Percentiles rank a stretch among this genome's conserved stretches.
phyloP scores from a whole-genome alignment of 2,888 invertebrate species.

The Odontocolon sp. region DNA sequence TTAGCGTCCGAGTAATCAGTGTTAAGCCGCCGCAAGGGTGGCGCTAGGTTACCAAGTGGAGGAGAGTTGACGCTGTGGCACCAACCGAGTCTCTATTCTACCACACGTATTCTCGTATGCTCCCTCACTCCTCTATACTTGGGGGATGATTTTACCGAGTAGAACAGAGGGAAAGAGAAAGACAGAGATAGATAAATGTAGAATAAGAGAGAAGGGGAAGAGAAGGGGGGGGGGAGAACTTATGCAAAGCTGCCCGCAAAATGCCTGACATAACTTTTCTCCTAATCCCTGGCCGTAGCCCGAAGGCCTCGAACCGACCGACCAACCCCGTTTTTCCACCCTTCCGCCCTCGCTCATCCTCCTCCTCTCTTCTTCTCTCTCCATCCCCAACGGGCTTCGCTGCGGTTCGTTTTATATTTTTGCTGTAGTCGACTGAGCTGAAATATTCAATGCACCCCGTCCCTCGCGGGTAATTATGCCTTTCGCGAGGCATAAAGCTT shows the following conservation, averaged over 20 bases:
- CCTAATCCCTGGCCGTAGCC: constrained; percentile 72
- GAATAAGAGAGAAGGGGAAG: constrained; percentile 39
- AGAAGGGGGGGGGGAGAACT: constrained; percentile 67
- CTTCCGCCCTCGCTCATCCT: constrained; percentile 41
- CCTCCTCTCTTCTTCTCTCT: constrained; percentile 13
- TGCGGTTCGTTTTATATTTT: constrained; percentile 65
- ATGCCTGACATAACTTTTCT: constrained; percentile 75
- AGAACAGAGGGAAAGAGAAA: constrained; percentile 41
- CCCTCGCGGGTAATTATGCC: constrained; percentile 75
- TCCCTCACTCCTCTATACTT: too few species aligned
- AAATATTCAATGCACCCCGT: constrained; percentile 73
- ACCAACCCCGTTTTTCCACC: constrained; percentile 56
- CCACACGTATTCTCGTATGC: constrained; percentile 22
- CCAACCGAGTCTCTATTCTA: constrained; percentile 20
- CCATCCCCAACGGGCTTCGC: constrained; percentile 34
- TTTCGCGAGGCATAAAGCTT: constrained; percentile 64
- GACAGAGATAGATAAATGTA: constrained; percentile 2
- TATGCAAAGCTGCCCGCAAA: constrained; percentile 78
- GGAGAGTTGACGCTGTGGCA: constrained; percentile 56
- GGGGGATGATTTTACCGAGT: constrained; percentile 26
- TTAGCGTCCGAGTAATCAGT: constrained; percentile 70
- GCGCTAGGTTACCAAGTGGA: constrained; percentile 49
- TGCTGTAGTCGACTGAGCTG: constrained; percentile 64
- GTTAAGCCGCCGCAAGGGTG: constrained; percentile 66
- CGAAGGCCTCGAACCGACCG: constrained; percentile 65